Evolutionary conservation across 2,888 invertebrate species (phyloP).

Genomic region (Polietes domitor): DNA sequence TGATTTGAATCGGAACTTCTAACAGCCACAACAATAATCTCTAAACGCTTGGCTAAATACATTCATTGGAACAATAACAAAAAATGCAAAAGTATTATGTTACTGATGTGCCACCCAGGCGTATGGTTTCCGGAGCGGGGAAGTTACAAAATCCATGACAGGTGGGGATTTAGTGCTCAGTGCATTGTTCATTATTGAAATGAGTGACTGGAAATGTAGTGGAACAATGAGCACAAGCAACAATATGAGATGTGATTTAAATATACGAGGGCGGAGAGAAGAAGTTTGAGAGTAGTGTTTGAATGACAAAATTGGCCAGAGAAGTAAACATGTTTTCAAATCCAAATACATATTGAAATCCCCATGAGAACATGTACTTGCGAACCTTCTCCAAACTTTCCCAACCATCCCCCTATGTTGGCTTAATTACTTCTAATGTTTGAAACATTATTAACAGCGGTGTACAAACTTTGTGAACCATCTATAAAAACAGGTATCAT

Average conservation of each 20-base stretch:
- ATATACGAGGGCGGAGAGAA: background rate
- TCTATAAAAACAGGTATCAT: background rate
- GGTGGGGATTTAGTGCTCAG: background rate
- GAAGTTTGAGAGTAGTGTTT: background rate
- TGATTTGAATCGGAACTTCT: background rate
- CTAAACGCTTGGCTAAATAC: constrained; percentile 6
- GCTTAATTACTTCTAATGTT: background rate
- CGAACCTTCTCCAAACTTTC: too few species aligned
- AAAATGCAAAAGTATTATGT: background rate
- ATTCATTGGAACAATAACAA: background rate
- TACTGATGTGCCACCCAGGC: background rate
- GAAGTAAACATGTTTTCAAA: too few species aligned
- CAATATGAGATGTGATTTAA: background rate
- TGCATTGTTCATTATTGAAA: background rate
- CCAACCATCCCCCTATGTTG: background rate
- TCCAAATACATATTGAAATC: too few species aligned
- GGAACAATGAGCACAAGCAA: background rate
- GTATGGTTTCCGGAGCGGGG: too few species aligned
- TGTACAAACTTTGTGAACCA: background rate
- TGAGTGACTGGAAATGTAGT: background rate
- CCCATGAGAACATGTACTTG: too few species aligned
- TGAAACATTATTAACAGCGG: background rate
- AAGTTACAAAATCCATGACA: background rate
- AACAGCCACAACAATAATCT: background rate
- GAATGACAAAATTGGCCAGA: too few species aligned